A percentile compares a stretch with the other conserved stretches of the same genome.
Conservation (phyloP, 2,888 invertebrate species). For the Ennomos fuscantarius region DNA sequence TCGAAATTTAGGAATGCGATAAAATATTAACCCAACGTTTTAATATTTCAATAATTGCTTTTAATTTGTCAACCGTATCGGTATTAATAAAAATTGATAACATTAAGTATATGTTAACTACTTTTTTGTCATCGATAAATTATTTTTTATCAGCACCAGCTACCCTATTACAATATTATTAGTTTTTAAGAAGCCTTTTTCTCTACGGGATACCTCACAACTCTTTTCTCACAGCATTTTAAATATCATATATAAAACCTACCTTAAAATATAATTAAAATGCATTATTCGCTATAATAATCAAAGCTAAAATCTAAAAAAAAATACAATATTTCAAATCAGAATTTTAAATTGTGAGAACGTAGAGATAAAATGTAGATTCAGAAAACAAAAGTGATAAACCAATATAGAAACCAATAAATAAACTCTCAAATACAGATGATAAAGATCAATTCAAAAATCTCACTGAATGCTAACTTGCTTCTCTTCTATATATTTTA, state of each 20-base stretch:
- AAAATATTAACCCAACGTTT: no score
- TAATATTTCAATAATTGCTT: conserved; percentile 30
- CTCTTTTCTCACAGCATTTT: conserved; percentile 10
- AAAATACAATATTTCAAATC: neutral
- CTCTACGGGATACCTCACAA: conserved; percentile 40
- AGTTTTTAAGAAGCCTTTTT: conserved; percentile 39
- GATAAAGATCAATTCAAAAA: conserved; percentile 43
- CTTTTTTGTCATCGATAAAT: conserved; percentile 26
- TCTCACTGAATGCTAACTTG: conserved; percentile 6
- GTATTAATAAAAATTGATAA: conserved; percentile 47
- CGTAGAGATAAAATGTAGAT: neutral
- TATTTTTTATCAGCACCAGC: conserved; percentile 42
- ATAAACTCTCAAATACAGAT: conserved; percentile 5
- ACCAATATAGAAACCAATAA: conserved; percentile 20
- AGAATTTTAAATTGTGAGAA: conserved; percentile 1
- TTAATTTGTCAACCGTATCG: conserved; percentile 74
- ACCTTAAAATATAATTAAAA: no score
- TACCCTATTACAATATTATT: conserved; percentile 38
- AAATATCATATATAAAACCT: no score
- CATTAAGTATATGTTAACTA: conserved; percentile 61
- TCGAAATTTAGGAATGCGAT: no score
- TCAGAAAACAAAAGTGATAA: conserved; percentile 36
- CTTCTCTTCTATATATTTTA: conserved; percentile 47
- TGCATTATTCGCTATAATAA: no score
- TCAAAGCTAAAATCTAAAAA: neutral